Base-by-base conservation (phyloP, 64 coral and sea anemone species). In the Stichodactyla mertensii region DNA sequence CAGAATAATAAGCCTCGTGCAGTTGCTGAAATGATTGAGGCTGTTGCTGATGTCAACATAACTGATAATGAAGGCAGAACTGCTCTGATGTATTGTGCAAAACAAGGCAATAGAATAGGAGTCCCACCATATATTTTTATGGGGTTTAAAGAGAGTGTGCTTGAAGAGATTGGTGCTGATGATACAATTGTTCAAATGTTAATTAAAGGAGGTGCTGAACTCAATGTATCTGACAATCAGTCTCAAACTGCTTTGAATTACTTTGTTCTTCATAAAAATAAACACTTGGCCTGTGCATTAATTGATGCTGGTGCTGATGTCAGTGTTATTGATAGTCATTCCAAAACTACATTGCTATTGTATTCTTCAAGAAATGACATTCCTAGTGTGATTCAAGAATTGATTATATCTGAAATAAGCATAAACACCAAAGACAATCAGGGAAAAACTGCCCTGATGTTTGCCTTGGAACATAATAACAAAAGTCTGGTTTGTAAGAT, bases 261-360 rank as follows among this genome's bases (percentile, higher is more conserved):
- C 14, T 31, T 24, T 14, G 77, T 52, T 78, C 5, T 27, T 27
- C 15, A 51, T 51, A 78, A 52, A 28, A 78, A 78, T 4, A 16
- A 77, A n/a, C 5, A 36, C 14, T 31, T 78, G 24, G 77, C 77
- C 24, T 52, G 77, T 45, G 1, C 51, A 52, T 78, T 78, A 18
- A 78, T 78, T 78, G 28, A 51, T 10, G 51, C 24, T 45, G 77
- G 77, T 51, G 77, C 77, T 78, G 77, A 78, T 78, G 16, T 78
- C 24, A 78, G 13, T 51, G 77, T 45, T 45, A 4, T 52, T 78
- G 77, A 78, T 51, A 78, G 4, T 45, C 14, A 78, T 52, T 20
- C 26, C 24, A 31, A 78, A 78, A 78, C 77, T 78, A 16, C 77
- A 14, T 45, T 78, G 51, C 13, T 78, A 20, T 64, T 64, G 10